Evolutionary conservation across 2,797 vertebrate species (phyloP), one percentile per base, ranked within the genome.

Genomic region (Tinamus major): DNA sequence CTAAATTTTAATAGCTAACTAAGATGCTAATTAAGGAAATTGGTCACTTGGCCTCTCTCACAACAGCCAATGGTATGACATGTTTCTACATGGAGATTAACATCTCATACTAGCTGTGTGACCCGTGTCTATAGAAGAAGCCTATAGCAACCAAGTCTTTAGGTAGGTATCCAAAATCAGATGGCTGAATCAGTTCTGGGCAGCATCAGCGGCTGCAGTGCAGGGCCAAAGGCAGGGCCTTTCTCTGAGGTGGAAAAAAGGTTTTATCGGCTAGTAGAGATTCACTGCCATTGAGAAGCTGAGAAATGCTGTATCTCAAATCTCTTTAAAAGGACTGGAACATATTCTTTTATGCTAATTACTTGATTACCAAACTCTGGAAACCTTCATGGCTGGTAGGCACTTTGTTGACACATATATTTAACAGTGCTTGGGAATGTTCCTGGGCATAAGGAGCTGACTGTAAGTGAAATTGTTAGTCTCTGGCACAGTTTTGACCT

Each of bases 261-360:
- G 3, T 74, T 4, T 49, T 44, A 18, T 6, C 0, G 13, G 65
- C 6, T 29, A 19, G 19, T 1, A 42, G 26, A 29, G 5, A 72
- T 81, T 20, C 6, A 31, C 5, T 18, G 8, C 2, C 9, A 4
- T 75, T n/a, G 31, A 62, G 21, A 65, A n/a, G 6, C 2, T 64
- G 42, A 62, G 78, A 86, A 86, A 62, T 4, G 10, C 24, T 53
- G 23, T 44, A 49, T 62, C 24, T 11, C 13, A 76, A 69, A 72
- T 42, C 14, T 69, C 13, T 2, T 33, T 37, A 84, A 0, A 2
- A 72, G 5, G 24, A 44, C 27, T 72, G 80, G 8, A 46, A 75
- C 13, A n/a, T 53, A 31, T 24, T 46, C 11, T 68, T 89, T 62
- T 44, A 76, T 72, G 15, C 6, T 85, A 89, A 64, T 49, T 65